Percentiles rank a stretch among this genome's conserved stretches.
Evolutionary conservation across 2,113 vertebrate species (phyloP).

Genomic region (Etheostoma cragini): DNA sequence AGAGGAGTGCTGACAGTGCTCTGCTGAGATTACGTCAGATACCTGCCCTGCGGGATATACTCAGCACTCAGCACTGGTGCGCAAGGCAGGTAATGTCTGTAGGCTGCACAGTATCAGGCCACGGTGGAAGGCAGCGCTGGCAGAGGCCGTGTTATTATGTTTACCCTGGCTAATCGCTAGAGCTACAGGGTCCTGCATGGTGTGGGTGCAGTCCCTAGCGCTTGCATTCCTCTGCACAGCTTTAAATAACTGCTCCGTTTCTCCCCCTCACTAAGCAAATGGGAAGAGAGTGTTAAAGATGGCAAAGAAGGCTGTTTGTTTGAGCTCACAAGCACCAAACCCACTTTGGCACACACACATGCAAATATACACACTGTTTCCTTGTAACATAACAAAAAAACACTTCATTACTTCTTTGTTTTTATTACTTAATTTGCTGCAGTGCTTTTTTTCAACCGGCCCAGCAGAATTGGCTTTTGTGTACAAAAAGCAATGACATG

Average conservation of each 20-base stretch:
- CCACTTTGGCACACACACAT: conserved; percentile 23
- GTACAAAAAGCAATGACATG: conserved; percentile 32
- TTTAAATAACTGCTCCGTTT: conserved; percentile 80
- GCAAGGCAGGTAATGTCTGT: conserved; percentile 44
- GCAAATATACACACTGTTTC: conserved; percentile 53
- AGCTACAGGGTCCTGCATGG: conserved; percentile 66
- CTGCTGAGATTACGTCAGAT: conserved; percentile 69
- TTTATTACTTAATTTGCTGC: conserved; percentile 43
- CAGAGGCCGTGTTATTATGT: conserved; percentile 70
- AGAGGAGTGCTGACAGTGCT: conserved; percentile 68
- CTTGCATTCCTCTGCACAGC: conserved; percentile 75
- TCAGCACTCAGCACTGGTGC: conserved; percentile 29
- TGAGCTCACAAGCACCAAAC: conserved; percentile 55
- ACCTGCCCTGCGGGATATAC: conserved; percentile 42
- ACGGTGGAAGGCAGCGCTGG: conserved; percentile 44
- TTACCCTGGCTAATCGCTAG: conserved; percentile 77
- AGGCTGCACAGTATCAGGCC: conserved; percentile 34
- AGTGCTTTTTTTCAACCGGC: conserved; percentile 9
- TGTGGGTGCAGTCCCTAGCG: conserved; percentile 61
- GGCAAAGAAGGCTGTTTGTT: conserved; percentile 79
- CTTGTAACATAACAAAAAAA: conserved; percentile 47
- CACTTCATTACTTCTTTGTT: conserved; percentile 76
- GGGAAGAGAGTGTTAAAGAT: conserved; percentile 80
- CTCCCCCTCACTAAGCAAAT: conserved; percentile 69
- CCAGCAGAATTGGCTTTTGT: conserved; percentile 1